Base-by-base conservation (phyloP, 1,140 invertebrate species). In the Neodiprion lecontei region DNA sequence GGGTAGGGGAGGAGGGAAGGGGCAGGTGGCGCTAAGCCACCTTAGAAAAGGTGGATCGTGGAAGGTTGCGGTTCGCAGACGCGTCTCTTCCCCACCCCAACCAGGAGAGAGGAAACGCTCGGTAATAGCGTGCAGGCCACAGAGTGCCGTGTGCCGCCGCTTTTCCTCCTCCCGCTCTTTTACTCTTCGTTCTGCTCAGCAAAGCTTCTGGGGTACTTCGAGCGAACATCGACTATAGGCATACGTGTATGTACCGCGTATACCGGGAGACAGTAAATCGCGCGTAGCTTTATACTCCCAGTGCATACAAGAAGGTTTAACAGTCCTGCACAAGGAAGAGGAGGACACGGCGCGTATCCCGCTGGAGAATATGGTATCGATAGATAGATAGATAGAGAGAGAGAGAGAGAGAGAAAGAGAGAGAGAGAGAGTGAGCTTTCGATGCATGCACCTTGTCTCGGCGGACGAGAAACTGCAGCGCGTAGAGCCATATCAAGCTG, bases 21-120 rank as follows among this genome's bases (percentile, higher is more conserved):
- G 53, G 3, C 53, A 61, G 53, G 53, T 61, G 53, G 53, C 53
- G 53, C 53, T 61, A 61, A 61, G 53, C 53, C 53, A 61, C 53
- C 53, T 61, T 61, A 61, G 53, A 61, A 61, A 61, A 61, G 53
- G 53, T 17, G 53, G 53, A 61, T 61, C 5, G 53, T 8, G 53
- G 28, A 61, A 61, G 53, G 53, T 61, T 12, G 53, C n/a, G 53
- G 53, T 17, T 61, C 53, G 53, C 53, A 61, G 53, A 61, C 53
- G 53, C 53, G 53, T 61, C 53, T 61, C 53, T 40, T 40, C 28
- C 28, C 28, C 5, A 40, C 28, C 28, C 28, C 28, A 40, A 40
- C 28, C 2, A 40, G 28, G 28, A 40, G 28, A 40, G 28, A 40
- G 28, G 28, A 40, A 40, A 40, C 28, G 53, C 53, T 61, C 53